phyloP scores from a whole-genome alignment of 1,140 invertebrate species.

The Pogonomyrmex californicus region DNA sequence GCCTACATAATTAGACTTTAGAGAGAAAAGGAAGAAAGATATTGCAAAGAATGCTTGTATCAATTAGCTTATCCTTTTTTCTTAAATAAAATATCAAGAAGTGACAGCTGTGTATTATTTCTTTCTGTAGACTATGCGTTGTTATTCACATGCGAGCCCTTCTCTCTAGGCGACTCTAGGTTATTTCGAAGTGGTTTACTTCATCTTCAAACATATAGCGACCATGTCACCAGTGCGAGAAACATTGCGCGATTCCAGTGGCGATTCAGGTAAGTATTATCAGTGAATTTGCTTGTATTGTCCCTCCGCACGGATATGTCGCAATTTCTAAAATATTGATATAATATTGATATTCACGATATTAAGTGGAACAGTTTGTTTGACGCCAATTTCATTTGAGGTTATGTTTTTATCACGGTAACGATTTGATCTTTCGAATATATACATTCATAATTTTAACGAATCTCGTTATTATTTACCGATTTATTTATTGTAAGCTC shows the following conservation, averaged over 20 bases:
- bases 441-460: too few species aligned
- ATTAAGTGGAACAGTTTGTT: not conserved
- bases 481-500: too few species aligned
- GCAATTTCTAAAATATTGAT: not conserved
- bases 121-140: not conserved
- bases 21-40: too few species aligned
- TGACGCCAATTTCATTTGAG: not conserved
- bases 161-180: not conserved
- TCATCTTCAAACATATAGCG: not conserved
- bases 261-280: constrained; percentile 79
- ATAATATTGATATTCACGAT: not conserved
- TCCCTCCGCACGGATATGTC: not conserved
- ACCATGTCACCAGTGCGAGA: constrained; percentile 76
- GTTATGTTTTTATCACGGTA: not conserved
- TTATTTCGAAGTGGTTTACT: not conserved
- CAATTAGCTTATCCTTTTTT: not conserved
- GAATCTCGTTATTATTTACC: too few species aligned
- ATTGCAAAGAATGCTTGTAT: not conserved
- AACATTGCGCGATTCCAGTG: constrained; percentile 77
- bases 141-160: not conserved
- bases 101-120: not conserved
- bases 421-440: not conserved
- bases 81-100: not conserved
- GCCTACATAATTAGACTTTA: not conserved
- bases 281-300: not conserved